Percentiles rank a stretch among this genome's conserved stretches.
Evolutionary conservation across 2,797 vertebrate species (phyloP).

Genomic region (Leucoraja ocellata): DNA sequence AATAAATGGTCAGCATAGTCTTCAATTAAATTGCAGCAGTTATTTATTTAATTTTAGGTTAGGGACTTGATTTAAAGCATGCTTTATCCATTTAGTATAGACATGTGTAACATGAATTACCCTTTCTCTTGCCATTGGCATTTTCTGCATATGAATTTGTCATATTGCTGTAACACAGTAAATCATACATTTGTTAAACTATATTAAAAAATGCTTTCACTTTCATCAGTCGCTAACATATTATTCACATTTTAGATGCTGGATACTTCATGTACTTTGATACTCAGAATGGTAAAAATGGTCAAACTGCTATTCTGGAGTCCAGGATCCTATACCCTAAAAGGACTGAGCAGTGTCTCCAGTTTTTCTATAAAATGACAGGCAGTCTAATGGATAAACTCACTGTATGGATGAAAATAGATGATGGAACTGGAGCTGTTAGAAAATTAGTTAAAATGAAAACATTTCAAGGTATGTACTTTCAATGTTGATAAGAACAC

Average conservation of each 20-base stretch:
- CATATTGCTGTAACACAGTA: not conserved
- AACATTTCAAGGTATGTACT: constrained; percentile 65
- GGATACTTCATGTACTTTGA: constrained; percentile 75
- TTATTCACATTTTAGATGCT: constrained; percentile 55
- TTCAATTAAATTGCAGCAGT: not conserved
- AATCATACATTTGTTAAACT: not conserved
- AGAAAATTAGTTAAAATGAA: constrained; percentile 69
- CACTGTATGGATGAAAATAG: constrained; percentile 70
- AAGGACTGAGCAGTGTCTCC: constrained; percentile 75
- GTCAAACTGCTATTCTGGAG: constrained; percentile 69
- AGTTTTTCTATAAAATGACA: constrained; percentile 85
- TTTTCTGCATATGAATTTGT: not conserved
- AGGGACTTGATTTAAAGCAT: not conserved
- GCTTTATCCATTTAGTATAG: not conserved
- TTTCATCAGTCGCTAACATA: not conserved
- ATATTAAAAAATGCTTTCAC: not conserved
- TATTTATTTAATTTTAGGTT: not conserved
- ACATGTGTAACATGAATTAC: not conserved
- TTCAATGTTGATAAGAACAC: not conserved
- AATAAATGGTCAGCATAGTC: not conserved
- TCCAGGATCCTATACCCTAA: constrained; percentile 79
- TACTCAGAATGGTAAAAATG: constrained; percentile 54
- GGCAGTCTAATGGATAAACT: constrained; percentile 68
- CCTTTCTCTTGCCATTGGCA: not conserved
- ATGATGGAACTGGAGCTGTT: constrained; percentile 69